Base-by-base conservation (phyloP, 1,140 invertebrate genomes). In the Onthophagus taurus region DNA sequence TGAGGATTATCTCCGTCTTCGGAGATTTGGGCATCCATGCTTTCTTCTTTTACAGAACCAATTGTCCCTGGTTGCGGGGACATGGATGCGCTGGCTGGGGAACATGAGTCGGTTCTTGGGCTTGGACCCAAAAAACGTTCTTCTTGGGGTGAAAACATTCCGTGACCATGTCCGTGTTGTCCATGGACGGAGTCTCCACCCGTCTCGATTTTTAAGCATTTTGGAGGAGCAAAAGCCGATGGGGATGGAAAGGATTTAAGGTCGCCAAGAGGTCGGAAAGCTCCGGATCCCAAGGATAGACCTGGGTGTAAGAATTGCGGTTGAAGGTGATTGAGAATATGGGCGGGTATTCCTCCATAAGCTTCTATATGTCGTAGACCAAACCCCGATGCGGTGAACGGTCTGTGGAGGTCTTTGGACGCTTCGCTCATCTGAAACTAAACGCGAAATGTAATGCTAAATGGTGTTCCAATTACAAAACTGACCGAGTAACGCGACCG, bases 281-380 rank as follows among this genome's bases (percentile, higher is more conserved):
- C 59, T 9, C 61, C 56, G 2, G 63, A 59, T 43, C 60, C 59
- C 36, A 68, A 51, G 11, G 64, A 62, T 24, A 62, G 54, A 31
- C 54, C 66, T 37, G 58, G 70, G 53, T 52, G 71, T 44, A 60
- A 61, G 48, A 73, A 74, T 47, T 71, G 70, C 37, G 69, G 69
- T 47, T 72, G 71, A 19, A 72, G 52, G 49, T 69, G 67, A 47
- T 72, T 71, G 20, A 74, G 52, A 14, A 72, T 60, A 47, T 71
- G 69, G 9, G 70, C 68, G n/a, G 70, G 70, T 4, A 73, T 54
- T 11, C 68, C 65, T 12, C 67, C 58, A 49, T 72, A 74, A n/a
- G 68, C 67, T 47, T 74, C 72, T 65, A 71, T 71, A 48, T 71
- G 69, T 12, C 69, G 64, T 33, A 70, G 61, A 18, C 71, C 69